Evolutionary conservation across 2,797 vertebrate species (phyloP), one percentile per base, ranked within the genome.

Genomic region (Taeniopygia guttata): DNA sequence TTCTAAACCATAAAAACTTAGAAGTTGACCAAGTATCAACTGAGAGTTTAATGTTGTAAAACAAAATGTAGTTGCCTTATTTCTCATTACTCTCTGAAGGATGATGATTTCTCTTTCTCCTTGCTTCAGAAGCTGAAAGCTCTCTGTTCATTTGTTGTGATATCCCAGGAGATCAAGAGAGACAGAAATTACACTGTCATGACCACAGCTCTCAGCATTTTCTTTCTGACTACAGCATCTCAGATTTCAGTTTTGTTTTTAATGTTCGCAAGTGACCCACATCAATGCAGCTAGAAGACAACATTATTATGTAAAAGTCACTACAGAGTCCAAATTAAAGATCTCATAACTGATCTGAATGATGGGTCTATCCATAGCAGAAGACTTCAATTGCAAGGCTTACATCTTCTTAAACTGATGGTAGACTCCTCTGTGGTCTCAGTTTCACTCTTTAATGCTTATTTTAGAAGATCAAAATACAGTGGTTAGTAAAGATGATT

Each of bases 281-380:
- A 97, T 96, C 89, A 97, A 91, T 69, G 70, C 83, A 93, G 92
- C 59, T 93, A 0, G 29, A 94, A 97, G 95, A 91, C 87, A 96
- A 88, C 78, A 68, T 91, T 87, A 93, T 92, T 89, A 95, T 95
- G 96, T 95, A 93, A 94, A 95, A 92, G 62, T 84, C 79, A 85
- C 48, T 48, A 46, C 54, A 73, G 83, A 89, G 89, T 92, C 70
- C 54, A 91, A 97, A 97, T 97, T 97, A 97, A 94, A 97, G 95
- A 89, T 54, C 52, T 90, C 84, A 34, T 88, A 94, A 94, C 51
- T 87, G 78, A 85, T 56, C 55, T 90, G 55, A 95, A 94, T 96
- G 90, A 93, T 82, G 95, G 79, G 89, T 64, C 84, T 91, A 51
- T 87, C 95, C 96, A 88, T 52, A 96, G 95, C 87, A 96, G 89